Percentiles rank a stretch among this genome's conserved stretches.
These are phyloP conservation scores for Heliconius aoede DNA, from an alignment of 2,888 invertebrate species.

Conservation along the genomic window DNA sequence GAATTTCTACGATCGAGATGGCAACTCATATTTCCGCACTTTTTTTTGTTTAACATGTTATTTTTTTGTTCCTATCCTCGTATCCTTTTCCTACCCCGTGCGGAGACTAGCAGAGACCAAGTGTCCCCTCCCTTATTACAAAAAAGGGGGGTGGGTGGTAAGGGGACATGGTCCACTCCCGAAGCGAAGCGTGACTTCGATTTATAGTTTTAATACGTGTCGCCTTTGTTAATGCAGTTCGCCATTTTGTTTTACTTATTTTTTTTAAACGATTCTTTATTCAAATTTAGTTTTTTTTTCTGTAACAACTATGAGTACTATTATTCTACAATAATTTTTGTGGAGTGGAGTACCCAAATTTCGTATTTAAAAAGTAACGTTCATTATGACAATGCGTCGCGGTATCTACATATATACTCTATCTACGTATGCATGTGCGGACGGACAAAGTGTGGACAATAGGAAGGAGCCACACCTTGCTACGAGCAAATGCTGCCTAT, in stretches of 20 bases:
- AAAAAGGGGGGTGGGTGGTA: constrained; percentile 55
- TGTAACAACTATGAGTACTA: background rate
- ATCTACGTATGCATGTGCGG: constrained; percentile 29
- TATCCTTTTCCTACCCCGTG: constrained; percentile 58
- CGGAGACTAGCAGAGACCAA: constrained; percentile 53
- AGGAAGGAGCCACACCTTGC: constrained; percentile 73
- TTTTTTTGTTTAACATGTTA: constrained; percentile 53
- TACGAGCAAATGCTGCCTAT: constrained; percentile 47
- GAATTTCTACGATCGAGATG: constrained; percentile 33
- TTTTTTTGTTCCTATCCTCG: constrained; percentile 55
- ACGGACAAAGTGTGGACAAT: constrained; percentile 57
- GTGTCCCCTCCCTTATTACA: constrained; percentile 55
- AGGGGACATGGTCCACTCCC: constrained; percentile 65
- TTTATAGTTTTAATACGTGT: constrained; percentile 67
- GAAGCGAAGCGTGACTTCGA: constrained; percentile 60
- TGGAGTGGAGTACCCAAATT: constrained; percentile 21
- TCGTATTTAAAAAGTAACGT: constrained; percentile 40
- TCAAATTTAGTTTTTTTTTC: constrained; percentile 31
- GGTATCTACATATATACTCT: no score
- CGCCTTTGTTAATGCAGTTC: constrained; percentile 56
- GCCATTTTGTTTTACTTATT: constrained; percentile 55
- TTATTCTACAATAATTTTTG: constrained; percentile 18
- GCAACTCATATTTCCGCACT: constrained; percentile 54
- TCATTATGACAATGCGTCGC: constrained; percentile 44
- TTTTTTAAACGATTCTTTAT: constrained; percentile 44